Evolutionary conservation across 35 echinoderm and acorn worm genomes (phyloP).

Genomic region (Stichopus chloronotus): DNA sequence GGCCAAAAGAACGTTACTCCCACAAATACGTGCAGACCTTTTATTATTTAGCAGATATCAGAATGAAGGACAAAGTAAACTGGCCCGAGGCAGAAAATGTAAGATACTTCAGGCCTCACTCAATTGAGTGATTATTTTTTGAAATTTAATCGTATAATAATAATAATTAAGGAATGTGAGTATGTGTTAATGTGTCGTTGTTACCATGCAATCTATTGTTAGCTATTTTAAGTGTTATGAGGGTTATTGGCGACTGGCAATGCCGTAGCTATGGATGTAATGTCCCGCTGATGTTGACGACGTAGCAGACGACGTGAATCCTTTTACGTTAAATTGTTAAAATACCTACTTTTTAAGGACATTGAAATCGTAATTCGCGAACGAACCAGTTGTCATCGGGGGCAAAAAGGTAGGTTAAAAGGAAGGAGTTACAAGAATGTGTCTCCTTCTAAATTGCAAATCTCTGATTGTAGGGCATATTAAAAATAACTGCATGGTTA

Average conservation of each 20-base stretch:
- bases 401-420: background rate
- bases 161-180: background rate
- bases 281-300: background rate
- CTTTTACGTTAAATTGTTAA: background rate
- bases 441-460: background rate
- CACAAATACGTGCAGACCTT: slow-evolving; percentile 20
- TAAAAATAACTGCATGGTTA: background rate
- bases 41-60: background rate
- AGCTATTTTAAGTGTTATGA: background rate
- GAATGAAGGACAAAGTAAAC: background rate
- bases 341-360: background rate
- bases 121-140: background rate
- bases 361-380: background rate
- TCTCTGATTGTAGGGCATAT: background rate
- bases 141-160: background rate
- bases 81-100: slow-evolving; percentile 41
- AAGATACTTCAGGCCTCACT: background rate
- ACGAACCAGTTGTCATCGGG: background rate
- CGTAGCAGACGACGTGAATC: too few species aligned
- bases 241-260: background rate
- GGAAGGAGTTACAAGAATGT: background rate
- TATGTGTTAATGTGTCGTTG: background rate
- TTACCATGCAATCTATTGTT: too few species aligned
- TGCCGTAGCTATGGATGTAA: background rate
- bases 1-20: background rate